These are phyloP conservation scores for Macrocentrus cingulum DNA, from an alignment of 1,140 invertebrate genomes.

Conservation along the genomic window DNA sequence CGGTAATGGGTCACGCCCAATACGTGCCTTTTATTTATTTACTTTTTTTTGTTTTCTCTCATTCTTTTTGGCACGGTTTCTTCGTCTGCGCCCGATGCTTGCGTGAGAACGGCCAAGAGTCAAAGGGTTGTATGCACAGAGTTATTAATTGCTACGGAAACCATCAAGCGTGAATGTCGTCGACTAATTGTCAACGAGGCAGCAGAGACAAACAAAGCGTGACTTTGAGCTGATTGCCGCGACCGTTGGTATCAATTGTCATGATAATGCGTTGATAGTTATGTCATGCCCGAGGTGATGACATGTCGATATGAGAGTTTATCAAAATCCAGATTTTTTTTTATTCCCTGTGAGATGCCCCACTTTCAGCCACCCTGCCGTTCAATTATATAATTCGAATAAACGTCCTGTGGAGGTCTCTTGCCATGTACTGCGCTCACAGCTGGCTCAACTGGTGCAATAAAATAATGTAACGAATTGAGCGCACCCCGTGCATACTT, in stretches of 20 bases:
- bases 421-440: slow-evolving; percentile 27
- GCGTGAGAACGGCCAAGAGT: slow-evolving; percentile 24
- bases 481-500: neutral
- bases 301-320: neutral
- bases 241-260: neutral
- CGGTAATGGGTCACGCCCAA: slow-evolving; percentile 54
- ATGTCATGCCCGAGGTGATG: neutral
- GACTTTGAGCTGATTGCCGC: neutral
- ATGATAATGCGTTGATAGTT: neutral
- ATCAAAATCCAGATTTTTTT: no score
- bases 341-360: slow-evolving; percentile 7
- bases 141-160: slow-evolving; percentile 30
- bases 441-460: slow-evolving; percentile 28
- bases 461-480: slow-evolving; percentile 29
- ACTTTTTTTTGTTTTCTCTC: slow-evolving; percentile 5
- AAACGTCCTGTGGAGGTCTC: slow-evolving; percentile 32
- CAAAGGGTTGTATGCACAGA: slow-evolving; percentile 12
- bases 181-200: slow-evolving; percentile 20
- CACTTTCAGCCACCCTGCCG: slow-evolving; percentile 26
- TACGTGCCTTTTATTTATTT: slow-evolving; percentile 3
- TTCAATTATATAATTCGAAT: slow-evolving; percentile 37
- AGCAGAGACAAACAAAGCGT: no score
- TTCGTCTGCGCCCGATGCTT: slow-evolving; percentile 14
- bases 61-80: slow-evolving; percentile 14
- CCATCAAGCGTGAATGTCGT: slow-evolving; percentile 23